Evolutionary conservation across 2,888 invertebrate genomes (phyloP).

Genomic region (Cephonodes hylas): DNA sequence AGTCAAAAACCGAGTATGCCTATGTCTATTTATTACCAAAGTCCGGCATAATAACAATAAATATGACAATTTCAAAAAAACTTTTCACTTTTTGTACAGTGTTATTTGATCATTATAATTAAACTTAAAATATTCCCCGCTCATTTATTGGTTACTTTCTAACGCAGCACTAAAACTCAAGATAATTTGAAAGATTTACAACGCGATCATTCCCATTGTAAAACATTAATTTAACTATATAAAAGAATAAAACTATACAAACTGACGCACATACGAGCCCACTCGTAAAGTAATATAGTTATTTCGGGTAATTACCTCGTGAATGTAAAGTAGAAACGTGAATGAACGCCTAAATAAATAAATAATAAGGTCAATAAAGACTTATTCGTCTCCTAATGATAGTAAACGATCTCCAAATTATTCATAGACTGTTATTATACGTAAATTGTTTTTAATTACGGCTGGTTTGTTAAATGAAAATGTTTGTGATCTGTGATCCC

Average conservation of each 20-base stretch:
- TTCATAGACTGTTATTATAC: conserved; percentile 40
- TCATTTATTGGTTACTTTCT: conserved; percentile 10
- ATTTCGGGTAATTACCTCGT: conserved; percentile 33
- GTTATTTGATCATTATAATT: background rate
- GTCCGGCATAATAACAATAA: no score
- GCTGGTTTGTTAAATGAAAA: conserved; percentile 41
- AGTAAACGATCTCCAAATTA: conserved; percentile 48
- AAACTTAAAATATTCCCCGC: background rate
- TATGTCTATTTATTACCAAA: no score
- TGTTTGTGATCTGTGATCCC: conserved; percentile 47
- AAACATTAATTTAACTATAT: conserved; percentile 16
- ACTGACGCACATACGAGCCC: conserved; percentile 13
- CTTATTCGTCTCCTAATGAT: conserved; percentile 44
- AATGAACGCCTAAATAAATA: conserved; percentile 44
- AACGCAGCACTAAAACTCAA: background rate
- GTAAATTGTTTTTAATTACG: conserved; percentile 47
- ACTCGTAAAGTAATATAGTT: conserved; percentile 23
- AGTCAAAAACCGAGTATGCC: no score
- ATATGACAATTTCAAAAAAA: no score
- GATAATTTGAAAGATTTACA: conserved; percentile 16
- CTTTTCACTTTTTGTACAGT: background rate
- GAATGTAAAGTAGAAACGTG: conserved; percentile 25
- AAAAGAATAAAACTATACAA: conserved; percentile 17
- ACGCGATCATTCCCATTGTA: conserved; percentile 16
- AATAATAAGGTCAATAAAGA: conserved; percentile 49